Evolutionary conservation across 2,797 vertebrate genomes (phyloP), one percentile per base, ranked within the genome.

Genomic region (Miichthys miiuy): DNA sequence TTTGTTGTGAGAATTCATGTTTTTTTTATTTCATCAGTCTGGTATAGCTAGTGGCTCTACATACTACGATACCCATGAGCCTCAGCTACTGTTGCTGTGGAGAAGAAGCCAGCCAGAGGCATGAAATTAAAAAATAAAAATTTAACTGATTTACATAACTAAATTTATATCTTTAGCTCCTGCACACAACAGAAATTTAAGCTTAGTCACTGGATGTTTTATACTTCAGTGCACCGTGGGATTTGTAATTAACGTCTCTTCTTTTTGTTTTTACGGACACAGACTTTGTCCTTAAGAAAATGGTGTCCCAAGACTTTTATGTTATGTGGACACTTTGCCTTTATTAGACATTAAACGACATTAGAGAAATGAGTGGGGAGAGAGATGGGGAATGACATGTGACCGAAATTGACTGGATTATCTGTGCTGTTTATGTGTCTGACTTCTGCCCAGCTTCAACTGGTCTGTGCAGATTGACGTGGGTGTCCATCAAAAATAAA

Each of bases 1-100:
- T 0, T 18, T n/a, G 7, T 0, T 8, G 41, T 0, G 23, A 16
- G 4, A n/a, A 44, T 38, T 57, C 0, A 10, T 21, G 7, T 61
- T 61, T 61, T 25, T 16, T 23, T 14, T 7, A 5, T 12, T 13
- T 34, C 12, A 55, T 1, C 2, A 47, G 25, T 60, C 46, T 69
- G 48, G 10, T 23, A 44, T 34, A 20, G 27, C 64, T 21, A 11
- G 3, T 30, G 10, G 30, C 18, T 69, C 27, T 9, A 38, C 55
- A 34, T 46, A 68, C n/a, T 46, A 38, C 20, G 16, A 5, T 27
- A 51, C 23, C 54, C 55, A 30, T 51, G 13, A 51, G 30, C 21
- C 30, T 68, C 16, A 56, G 42, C 27, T 34, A 21, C 51, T 34
- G 61, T 38, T 48, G 25, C 14, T 20, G 9, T 41, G 5, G 9